phyloP scores from a whole-genome alignment of 2,888 invertebrate genomes.

The Piscicola geometra region DNA sequence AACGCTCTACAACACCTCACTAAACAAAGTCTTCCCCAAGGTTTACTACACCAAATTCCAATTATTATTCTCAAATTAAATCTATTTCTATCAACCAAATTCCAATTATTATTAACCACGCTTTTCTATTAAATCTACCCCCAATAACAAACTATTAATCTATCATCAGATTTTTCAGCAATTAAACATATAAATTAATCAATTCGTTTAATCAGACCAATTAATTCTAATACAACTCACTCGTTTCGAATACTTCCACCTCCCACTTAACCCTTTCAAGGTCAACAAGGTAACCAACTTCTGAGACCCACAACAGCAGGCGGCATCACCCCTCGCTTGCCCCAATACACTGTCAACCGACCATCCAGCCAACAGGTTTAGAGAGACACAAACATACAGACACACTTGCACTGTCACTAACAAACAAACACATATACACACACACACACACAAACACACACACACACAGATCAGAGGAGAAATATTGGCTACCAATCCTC shows the following conservation, averaged over 20 bases:
- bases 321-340: background rate
- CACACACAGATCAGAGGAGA: background rate
- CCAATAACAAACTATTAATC: too few relatives aligned
- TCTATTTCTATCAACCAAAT: too few relatives aligned
- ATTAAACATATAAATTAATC: background rate
- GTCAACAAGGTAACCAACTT: constrained; percentile 3
- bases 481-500: background rate
- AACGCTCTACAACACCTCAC: constrained; percentile 19
- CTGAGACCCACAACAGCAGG: background rate
- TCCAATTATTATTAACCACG: too few relatives aligned
- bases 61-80: too few relatives aligned
- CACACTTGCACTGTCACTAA: too few relatives aligned
- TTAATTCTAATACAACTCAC: background rate
- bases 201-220: background rate
- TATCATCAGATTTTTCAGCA: background rate
- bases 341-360: background rate
- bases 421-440: too few relatives aligned
- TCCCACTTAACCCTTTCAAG: background rate
- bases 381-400: background rate
- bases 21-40: constrained; percentile 15
- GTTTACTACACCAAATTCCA: too few relatives aligned
- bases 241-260: background rate
- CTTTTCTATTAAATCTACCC: too few relatives aligned
- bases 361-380: background rate
- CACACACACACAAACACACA: too few relatives aligned